A percentile compares a stretch with the other conserved stretches of the same genome.
These are phyloP conservation scores for Hybos culiciformis DNA, from an alignment of 2,888 invertebrate species.

Conservation along the genomic window DNA sequence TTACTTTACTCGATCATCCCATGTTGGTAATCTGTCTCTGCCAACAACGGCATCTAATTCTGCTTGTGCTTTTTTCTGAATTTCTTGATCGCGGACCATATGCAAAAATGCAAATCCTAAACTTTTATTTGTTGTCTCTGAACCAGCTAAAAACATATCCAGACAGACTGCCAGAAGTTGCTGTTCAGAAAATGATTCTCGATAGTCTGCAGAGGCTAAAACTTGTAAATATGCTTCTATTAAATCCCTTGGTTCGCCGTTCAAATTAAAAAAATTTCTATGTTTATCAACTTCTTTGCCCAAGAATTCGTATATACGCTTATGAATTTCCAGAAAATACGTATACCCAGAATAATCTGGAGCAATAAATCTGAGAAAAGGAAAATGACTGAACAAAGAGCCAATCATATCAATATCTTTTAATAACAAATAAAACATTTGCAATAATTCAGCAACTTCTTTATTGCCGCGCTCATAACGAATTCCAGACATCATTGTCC, in stretches of 20 bases:
- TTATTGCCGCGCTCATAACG: constrained; percentile 56
- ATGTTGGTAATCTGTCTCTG: constrained; percentile 47
- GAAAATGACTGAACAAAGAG: constrained; percentile 65
- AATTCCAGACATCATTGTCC: constrained; percentile 71
- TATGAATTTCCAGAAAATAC: constrained; percentile 55
- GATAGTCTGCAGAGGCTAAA: constrained; percentile 44
- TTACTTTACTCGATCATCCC: constrained; percentile 58
- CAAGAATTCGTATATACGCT: constrained; percentile 57
- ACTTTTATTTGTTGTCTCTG: constrained; percentile 71
- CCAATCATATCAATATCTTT: constrained; percentile 70
- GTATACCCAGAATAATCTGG: constrained; percentile 66
- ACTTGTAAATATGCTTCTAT: constrained; percentile 70
- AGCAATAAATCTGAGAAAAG: constrained; percentile 53
- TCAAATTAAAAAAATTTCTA: constrained; percentile 43
- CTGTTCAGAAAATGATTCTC: constrained; percentile 49
- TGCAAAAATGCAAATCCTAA: constrained; percentile 65
- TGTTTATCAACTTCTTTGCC: constrained; percentile 57
- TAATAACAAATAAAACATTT: constrained; percentile 54
- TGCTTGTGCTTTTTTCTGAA: constrained; percentile 59
- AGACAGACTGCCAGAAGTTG: constrained; percentile 67
- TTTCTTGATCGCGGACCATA: constrained; percentile 52
- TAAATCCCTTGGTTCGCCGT: constrained; percentile 55
- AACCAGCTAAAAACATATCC: constrained; percentile 79
- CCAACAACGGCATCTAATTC: constrained; percentile 68
- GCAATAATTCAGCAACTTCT: constrained; percentile 52